These are phyloP conservation scores for Trissolcus brochymenae DNA, from an alignment of 2,888 invertebrate species.

Conservation along the genomic window DNA sequence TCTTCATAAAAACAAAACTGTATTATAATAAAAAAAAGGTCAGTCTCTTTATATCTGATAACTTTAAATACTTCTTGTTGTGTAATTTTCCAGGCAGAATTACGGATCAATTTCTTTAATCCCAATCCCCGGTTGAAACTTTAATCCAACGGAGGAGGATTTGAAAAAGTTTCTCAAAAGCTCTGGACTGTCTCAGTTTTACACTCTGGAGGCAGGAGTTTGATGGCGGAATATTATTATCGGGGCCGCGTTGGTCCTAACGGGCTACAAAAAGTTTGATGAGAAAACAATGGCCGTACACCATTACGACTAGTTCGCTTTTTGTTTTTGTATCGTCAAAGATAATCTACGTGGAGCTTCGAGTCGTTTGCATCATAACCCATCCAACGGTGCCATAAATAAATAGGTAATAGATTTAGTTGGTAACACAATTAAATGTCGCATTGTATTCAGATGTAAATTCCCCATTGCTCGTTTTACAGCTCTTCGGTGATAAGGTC, in stretches of 20 bases:
- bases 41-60: no score
- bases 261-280: not conserved
- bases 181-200: not conserved
- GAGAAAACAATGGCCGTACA: not conserved
- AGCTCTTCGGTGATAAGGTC: no score
- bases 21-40: no score
- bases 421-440: no score
- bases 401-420: no score
- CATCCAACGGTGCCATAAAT: no score
- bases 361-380: no score
- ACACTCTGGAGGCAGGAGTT: not conserved
- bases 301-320: not conserved
- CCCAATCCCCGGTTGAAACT: no score
- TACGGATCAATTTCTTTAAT: no score
- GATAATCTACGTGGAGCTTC: not conserved
- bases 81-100: not conserved
- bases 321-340: not conserved
- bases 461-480: no score
- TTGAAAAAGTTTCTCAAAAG: slow-evolving; percentile 3
- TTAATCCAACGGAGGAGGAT: not conserved
- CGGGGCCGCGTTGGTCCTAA: not conserved
- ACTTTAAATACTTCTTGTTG: not conserved
- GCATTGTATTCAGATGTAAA: no score
- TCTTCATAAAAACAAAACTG: no score
- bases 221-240: slow-evolving; percentile 5